Evolutionary conservation across 2,113 vertebrate genomes (phyloP).

Genomic region (Haliaeetus leucogaster): DNA sequence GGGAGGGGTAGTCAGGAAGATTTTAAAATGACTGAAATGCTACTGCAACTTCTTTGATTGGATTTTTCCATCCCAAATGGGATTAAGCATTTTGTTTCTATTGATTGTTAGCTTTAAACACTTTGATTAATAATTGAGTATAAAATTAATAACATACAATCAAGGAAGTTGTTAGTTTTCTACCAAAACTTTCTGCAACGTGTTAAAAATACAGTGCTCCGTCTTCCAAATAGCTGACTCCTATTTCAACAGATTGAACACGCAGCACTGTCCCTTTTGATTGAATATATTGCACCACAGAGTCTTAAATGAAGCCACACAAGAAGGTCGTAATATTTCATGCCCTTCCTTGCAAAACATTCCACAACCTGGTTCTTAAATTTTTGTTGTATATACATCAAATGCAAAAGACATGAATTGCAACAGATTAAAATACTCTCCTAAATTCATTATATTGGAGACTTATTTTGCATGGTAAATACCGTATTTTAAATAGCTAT

Average conservation of each 20-base stretch:
- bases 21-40: background rate
- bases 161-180: background rate
- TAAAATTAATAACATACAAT: slow-evolving; percentile 6
- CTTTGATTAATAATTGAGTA: background rate
- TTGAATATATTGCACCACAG: background rate
- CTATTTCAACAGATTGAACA: background rate
- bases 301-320: background rate
- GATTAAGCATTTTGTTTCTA: slow-evolving; percentile 33
- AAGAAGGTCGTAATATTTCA: background rate
- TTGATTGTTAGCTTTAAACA: slow-evolving; percentile 18
- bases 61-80: background rate
- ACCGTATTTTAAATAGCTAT: background rate
- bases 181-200: background rate
- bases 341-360: background rate
- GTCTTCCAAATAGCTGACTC: background rate
- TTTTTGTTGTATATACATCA: background rate
- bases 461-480: background rate
- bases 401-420: background rate
- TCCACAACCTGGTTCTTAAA: background rate
- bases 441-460: background rate
- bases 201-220: background rate
- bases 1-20: background rate
- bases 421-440: background rate
- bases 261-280: background rate
- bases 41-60: background rate